A percentile compares a stretch with the other conserved stretches of the same genome.
phyloP scores from a whole-genome alignment of 2,888 invertebrate species.

The Rapana venosa region DNA sequence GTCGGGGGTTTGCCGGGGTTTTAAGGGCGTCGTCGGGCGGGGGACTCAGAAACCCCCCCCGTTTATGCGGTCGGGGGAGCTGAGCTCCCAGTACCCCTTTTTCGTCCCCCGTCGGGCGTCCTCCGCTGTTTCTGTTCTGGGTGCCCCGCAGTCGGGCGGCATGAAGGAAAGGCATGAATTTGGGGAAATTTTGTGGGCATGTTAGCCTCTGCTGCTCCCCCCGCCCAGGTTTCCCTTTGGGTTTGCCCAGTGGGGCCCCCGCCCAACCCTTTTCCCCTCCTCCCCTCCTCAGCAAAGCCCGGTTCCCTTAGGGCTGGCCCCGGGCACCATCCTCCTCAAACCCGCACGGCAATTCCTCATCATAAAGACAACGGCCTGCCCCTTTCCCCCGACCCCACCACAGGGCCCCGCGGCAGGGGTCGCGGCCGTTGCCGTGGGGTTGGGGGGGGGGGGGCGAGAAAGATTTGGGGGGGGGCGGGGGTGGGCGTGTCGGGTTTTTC shows the following conservation, averaged over 20 bases:
- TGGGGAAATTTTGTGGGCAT: slow-evolving; percentile 53
- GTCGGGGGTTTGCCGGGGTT: no score
- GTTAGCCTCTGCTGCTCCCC: background rate
- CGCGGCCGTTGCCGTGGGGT: background rate
- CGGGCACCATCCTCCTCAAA: slow-evolving; percentile 49
- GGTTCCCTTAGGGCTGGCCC: slow-evolving; percentile 50
- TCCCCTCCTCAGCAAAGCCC: background rate
- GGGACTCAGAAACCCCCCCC: slow-evolving; percentile 49
- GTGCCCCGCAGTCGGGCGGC: slow-evolving; percentile 3
- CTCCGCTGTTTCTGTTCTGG: no score
- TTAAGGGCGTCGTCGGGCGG: slow-evolving; percentile 37
- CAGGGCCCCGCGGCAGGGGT: background rate
- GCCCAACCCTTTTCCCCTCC: background rate
- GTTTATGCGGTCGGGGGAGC: slow-evolving; percentile 60
- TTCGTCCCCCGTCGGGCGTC: slow-evolving; percentile 44
- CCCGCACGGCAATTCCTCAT: slow-evolving; percentile 66
- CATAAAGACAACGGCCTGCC: slow-evolving; percentile 69
- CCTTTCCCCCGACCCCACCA: slow-evolving; percentile 38
- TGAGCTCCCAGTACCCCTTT: slow-evolving; percentile 45
- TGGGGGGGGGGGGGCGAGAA: background rate
- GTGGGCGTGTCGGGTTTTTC: slow-evolving; percentile 25
- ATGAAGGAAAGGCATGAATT: slow-evolving; percentile 60
- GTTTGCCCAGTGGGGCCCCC: background rate
- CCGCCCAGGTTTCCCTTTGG: background rate
- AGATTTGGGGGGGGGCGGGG: background rate